Conservation (phyloP, 2,797 vertebrate genomes). For the Trematocara caparti region DNA sequence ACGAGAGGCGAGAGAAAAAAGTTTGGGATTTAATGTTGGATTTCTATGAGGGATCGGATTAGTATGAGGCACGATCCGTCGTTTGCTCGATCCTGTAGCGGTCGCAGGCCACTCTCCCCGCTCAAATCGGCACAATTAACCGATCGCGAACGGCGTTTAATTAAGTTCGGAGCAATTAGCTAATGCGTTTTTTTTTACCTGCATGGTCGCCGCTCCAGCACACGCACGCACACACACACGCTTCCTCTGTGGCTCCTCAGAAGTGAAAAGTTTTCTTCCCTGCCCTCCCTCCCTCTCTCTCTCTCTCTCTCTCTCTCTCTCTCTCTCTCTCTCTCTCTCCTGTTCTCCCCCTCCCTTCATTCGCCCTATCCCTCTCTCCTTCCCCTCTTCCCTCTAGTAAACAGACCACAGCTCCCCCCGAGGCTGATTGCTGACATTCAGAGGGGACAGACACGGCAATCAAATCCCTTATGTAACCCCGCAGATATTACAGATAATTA, state of each 20-base stretch:
- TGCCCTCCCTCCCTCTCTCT: slow-evolving; percentile 57
- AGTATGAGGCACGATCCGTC: slow-evolving; percentile 52
- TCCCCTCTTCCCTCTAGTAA: slow-evolving; percentile 78
- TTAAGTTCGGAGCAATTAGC: slow-evolving; percentile 81
- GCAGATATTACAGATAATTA: slow-evolving; percentile 43
- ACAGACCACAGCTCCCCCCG: slow-evolving; percentile 84
- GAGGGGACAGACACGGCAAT: slow-evolving; percentile 54
- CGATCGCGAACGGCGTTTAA: slow-evolving; percentile 71
- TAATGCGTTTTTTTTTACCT: slow-evolving; percentile 82
- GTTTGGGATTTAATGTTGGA: slow-evolving; percentile 77
- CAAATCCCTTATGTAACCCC: slow-evolving; percentile 67
- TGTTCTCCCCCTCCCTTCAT: slow-evolving; percentile 63
- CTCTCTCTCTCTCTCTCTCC: slow-evolving; percentile 41
- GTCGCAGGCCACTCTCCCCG: slow-evolving; percentile 47
- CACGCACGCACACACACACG: slow-evolving; percentile 67
- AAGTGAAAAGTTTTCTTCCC: slow-evolving; percentile 81
- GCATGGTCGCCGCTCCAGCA: slow-evolving; percentile 81
- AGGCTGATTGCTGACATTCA: slow-evolving; percentile 80
- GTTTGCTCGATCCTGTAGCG: slow-evolving; percentile 37
- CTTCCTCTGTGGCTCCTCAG: slow-evolving; percentile 75
- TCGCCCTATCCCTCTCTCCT: slow-evolving; percentile 67
- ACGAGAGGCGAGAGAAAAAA: slow-evolving; percentile 69
- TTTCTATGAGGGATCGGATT: slow-evolving; percentile 56
- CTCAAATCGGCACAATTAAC: slow-evolving; percentile 56
- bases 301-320: slow-evolving; percentile 42